Percentiles rank a stretch among this genome's conserved stretches.
Evolutionary conservation across 2,113 vertebrate species (phyloP).

Genomic region (Circaetus cinerascens): DNA sequence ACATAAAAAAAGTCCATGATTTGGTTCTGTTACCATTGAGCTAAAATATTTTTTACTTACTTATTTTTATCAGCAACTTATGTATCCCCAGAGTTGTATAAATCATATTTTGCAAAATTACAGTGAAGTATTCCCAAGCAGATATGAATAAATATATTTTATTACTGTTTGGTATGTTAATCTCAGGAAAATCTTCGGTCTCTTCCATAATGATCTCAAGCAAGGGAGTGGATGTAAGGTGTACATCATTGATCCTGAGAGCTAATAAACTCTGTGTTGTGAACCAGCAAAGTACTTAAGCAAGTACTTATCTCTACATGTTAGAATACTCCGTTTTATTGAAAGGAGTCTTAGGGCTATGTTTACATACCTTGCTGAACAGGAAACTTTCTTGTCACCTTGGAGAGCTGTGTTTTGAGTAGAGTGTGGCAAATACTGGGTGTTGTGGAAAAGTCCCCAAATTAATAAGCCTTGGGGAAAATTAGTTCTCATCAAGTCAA

Average conservation of each 20-base stretch:
- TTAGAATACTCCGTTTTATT: background rate
- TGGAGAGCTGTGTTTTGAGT: background rate
- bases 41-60: background rate
- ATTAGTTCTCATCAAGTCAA: background rate
- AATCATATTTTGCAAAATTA: background rate
- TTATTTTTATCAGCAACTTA: background rate
- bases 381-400: background rate
- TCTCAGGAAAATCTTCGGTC: background rate
- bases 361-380: background rate
- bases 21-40: background rate
- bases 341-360: background rate
- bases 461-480: background rate
- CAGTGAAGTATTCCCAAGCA: conserved; percentile 11
- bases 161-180: background rate
- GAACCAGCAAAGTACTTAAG: background rate
- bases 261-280: background rate
- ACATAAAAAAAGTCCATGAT: background rate
- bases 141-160: background rate
- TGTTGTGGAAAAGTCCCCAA: background rate
- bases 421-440: background rate
- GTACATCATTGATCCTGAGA: background rate
- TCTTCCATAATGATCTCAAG: background rate
- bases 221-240: conserved; percentile 9
- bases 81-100: background rate
- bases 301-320: background rate